Percentiles rank a stretch among this genome's conserved stretches.
phyloP scores from a whole-genome alignment of 2,797 vertebrate genomes.

The Megaceryle alcyon region DNA sequence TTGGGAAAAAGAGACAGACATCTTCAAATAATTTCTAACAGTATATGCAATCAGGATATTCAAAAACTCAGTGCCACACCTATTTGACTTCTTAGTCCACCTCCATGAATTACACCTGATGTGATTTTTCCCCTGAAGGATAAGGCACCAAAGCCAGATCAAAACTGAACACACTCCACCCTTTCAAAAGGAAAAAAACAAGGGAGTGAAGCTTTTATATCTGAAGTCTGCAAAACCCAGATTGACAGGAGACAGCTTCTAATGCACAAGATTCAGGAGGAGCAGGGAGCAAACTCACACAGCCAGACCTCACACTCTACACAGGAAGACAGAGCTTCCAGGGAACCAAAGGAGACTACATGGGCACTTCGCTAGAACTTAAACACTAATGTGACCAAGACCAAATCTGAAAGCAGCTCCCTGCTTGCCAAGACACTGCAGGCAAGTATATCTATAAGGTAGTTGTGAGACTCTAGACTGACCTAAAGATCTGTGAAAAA shows the following conservation, averaged over 20 bases:
- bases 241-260: not conserved
- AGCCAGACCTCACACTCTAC: not conserved
- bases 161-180: not conserved
- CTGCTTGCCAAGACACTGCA: not conserved
- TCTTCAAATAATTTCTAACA: not conserved
- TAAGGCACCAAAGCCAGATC: not conserved
- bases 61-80: not conserved
- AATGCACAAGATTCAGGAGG: not conserved
- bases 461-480: not conserved
- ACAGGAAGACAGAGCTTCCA: not conserved
- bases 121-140: not conserved
- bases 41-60: not conserved
- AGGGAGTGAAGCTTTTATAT: not conserved
- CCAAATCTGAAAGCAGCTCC: not conserved
- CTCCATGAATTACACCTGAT: not conserved
- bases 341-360: not conserved
- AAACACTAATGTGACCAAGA: not conserved
- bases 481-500: not conserved
- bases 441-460: not conserved
- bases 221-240: not conserved
- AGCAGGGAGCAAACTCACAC: not conserved
- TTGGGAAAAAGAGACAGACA: no score
- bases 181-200: not conserved
- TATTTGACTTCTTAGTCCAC: not conserved
- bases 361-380: not conserved